These are phyloP conservation scores for Aurelia coerulea DNA, from an alignment of 30 jellyfish, hydroid and myxozoan genomes.

Conservation along the genomic window DNA sequence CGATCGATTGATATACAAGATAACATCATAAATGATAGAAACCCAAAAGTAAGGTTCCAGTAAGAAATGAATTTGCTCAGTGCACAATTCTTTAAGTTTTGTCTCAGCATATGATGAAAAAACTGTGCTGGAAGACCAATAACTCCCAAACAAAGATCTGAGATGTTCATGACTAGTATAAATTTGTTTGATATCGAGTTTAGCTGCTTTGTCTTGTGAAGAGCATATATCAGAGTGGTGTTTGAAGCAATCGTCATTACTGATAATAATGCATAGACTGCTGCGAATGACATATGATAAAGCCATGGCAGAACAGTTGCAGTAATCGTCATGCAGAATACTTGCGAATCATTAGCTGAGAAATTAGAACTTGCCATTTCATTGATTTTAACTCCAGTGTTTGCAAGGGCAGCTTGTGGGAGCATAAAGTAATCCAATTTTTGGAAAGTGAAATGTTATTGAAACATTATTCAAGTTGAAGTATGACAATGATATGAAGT, in stretches of 20 bases:
- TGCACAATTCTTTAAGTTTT: slow-evolving; percentile 9
- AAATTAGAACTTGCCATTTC: too few species aligned
- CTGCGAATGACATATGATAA: too few species aligned
- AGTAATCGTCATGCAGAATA: too few species aligned
- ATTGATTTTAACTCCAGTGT: too few species aligned
- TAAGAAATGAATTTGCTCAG: slow-evolving; percentile 12
- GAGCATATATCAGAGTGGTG: slow-evolving; percentile 33
- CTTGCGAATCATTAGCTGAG: too few species aligned
- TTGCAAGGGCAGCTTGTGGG: too few species aligned
- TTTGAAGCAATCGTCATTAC: slow-evolving; percentile 4
- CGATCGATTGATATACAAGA: slow-evolving; percentile 41
- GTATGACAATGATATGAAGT: too few species aligned
- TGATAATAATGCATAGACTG: slow-evolving; percentile 2
- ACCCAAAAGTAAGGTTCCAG: slow-evolving; percentile 26
- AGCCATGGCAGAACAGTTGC: too few species aligned
- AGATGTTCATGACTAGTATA: slow-evolving; percentile 41
- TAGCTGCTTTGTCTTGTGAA: slow-evolving; percentile 50
- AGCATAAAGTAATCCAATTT: too few species aligned
- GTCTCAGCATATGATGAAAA: background rate
- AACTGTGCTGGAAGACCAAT: slow-evolving; percentile 25
- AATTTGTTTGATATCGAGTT: slow-evolving; percentile 40
- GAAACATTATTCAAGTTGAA: too few species aligned
- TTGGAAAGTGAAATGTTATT: too few species aligned
- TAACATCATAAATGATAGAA: slow-evolving; percentile 40
- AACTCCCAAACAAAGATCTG: slow-evolving; percentile 55